Conservation (phyloP, 2,113 vertebrate genomes). For the Spea bombifrons region DNA sequence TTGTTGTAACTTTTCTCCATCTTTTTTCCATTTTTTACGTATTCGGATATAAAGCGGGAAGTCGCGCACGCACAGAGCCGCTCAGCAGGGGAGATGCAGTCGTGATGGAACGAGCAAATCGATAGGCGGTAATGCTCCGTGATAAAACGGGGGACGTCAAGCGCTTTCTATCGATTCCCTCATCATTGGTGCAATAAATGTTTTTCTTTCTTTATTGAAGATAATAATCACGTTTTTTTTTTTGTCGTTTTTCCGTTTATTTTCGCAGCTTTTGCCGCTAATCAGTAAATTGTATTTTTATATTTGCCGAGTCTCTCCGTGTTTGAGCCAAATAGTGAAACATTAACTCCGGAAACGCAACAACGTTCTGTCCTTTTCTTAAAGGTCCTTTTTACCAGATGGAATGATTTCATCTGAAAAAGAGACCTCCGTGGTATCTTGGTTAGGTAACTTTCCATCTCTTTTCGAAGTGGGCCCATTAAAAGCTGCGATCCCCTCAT, state of each 20-base stretch:
- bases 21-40: no score
- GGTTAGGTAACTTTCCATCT: no score
- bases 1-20: no score
- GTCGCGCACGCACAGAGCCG: neutral
- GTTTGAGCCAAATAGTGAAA: no score
- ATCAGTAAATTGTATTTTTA: neutral
- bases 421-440: no score
- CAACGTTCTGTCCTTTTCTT: no score
- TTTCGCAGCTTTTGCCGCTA: neutral
- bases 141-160: conserved; percentile 49
- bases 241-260: neutral
- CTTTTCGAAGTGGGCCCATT: no score
- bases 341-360: no score
- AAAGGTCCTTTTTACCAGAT: no score
- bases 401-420: no score
- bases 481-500: no score
- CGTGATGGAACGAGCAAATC: conserved; percentile 56
- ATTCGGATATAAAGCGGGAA: neutral
- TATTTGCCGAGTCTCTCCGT: neutral
- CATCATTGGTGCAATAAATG: conserved; percentile 45
- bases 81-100: conserved; percentile 50
- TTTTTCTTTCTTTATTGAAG: conserved; percentile 50
- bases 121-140: conserved; percentile 57
- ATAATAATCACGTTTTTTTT: conserved; percentile 23
- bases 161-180: conserved; percentile 53